Conservation (phyloP, 2,888 invertebrate genomes). For the Calameuta pallipes region DNA sequence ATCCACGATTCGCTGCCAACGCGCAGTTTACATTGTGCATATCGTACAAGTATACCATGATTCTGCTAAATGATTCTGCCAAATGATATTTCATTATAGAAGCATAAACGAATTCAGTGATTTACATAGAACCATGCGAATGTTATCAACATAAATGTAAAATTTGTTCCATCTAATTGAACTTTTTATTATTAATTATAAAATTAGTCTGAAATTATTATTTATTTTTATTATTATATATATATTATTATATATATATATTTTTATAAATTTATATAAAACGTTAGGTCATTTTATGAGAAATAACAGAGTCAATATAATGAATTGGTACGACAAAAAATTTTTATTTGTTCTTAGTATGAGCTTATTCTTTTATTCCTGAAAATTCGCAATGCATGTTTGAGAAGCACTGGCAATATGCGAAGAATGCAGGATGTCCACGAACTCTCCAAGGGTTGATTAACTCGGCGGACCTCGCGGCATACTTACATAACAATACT, state of each 20-base stretch:
- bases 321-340: neutral
- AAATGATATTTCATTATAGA: too few species aligned
- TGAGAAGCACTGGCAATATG: constrained; percentile 35
- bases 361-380: neutral
- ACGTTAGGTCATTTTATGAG: too few species aligned
- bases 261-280: too few species aligned
- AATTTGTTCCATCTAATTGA: too few species aligned
- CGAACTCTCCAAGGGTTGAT: constrained; percentile 37
- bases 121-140: too few species aligned
- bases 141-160: too few species aligned
- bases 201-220: too few species aligned
- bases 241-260: too few species aligned
- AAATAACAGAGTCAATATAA: too few species aligned
- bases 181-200: too few species aligned
- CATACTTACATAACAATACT: constrained; percentile 38
- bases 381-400: neutral
- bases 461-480: constrained; percentile 37
- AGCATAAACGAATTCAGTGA: too few species aligned
- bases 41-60: neutral
- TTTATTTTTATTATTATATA: too few species aligned
- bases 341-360: neutral
- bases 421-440: constrained; percentile 30
- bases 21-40: neutral
- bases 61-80: neutral
- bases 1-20: neutral